Evolutionary conservation across 2,113 vertebrate genomes (phyloP), one percentile per base, ranked within the genome.

Genomic region (Rhinoptilus africanus): DNA sequence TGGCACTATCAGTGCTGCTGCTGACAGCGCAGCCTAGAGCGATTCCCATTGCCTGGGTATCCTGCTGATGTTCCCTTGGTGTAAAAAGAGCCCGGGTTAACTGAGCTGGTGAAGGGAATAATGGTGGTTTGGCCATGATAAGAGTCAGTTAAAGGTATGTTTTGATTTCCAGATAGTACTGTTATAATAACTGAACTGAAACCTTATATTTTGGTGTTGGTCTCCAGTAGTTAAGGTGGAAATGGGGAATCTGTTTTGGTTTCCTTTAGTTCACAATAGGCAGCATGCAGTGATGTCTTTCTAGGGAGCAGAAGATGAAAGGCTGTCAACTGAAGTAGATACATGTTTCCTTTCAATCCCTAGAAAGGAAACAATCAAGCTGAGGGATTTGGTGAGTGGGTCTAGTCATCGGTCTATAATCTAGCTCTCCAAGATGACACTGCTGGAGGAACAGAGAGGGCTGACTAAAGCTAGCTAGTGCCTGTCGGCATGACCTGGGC

Each of bases 391-490:
- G 72, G 50, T n/a, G 9, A 3, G 60, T 67, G 45, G 50, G 8
- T 21, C 59, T 26, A n/a, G 92, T 85, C 77, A 84, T 41, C 10
- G 1, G 7, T 34, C 24, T 83, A 5, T 90, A 37, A 85, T 41
- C 8, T 56, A 1, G 39, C 2, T 15, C 72, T 30, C 8, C 45
- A 8, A 13, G 60, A 34, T 92, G 85, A 92, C 72, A 9, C 78
- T 54, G 54, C 71, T 83, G 63, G 88, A 53, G 73, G 39, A 93
- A 69, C 63, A 34, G 88, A 53, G 74, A 73, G 45, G 43, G 19
- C 53, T 96, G 93, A 90, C 90, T 89, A 80, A 90, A 74, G 83
- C 72, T 64, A 21, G 54, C 41, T 43, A 3, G 43, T 69, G 64
- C 69, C 14, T 5, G 27, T 68, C 0, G 3, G n/a, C 12, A 14